phyloP scores from a whole-genome alignment of 2,797 vertebrate species.

The Babyrousa celebensis region DNA sequence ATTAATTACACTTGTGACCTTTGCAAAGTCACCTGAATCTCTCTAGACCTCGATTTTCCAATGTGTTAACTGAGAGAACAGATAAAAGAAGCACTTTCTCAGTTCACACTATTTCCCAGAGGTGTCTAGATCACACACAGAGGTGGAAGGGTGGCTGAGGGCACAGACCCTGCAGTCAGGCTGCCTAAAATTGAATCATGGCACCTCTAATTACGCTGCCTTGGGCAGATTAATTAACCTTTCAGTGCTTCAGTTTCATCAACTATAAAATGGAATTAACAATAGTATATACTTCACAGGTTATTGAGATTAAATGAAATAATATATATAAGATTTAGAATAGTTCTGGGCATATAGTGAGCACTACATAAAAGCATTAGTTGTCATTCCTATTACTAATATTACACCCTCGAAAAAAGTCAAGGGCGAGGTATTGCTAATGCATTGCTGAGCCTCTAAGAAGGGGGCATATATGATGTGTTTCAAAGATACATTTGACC shows the following conservation, averaged over 20 bases:
- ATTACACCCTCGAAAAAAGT: neutral
- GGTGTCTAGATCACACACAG: neutral
- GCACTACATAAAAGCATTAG: neutral
- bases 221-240: neutral
- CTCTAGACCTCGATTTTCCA: slow-evolving; percentile 4
- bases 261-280: neutral
- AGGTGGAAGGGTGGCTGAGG: neutral
- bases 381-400: neutral
- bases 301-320: neutral
- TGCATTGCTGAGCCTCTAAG: neutral
- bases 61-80: neutral
- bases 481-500: slow-evolving; percentile 39
- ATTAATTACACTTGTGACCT: slow-evolving; percentile 38
- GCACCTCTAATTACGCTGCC: neutral
- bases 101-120: neutral
- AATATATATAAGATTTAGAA: neutral
- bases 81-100: neutral
- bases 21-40: slow-evolving; percentile 50
- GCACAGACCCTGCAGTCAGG: neutral
- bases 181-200: neutral
- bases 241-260: neutral
- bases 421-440: neutral
- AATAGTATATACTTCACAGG: neutral
- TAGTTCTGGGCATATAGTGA: neutral
- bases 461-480: neutral